These are phyloP conservation scores for Pasiphila rectangulata DNA, from an alignment of 2,888 invertebrate species.

Conservation along the genomic window DNA sequence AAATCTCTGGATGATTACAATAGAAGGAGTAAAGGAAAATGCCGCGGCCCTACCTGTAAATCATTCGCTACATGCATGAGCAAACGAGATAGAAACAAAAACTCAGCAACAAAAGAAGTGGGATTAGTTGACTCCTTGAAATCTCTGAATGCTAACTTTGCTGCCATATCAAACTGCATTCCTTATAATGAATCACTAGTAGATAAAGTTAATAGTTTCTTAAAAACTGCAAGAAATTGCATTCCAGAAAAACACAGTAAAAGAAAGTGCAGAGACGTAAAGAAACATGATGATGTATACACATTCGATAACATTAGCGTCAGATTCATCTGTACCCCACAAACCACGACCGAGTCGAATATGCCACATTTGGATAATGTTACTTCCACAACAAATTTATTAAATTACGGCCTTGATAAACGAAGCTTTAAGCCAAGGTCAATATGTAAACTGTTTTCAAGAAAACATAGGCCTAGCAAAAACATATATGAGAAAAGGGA, in stretches of 20 bases:
- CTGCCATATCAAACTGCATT: slow-evolving; percentile 4
- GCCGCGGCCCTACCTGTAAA: slow-evolving; percentile 56
- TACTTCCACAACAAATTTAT: neutral
- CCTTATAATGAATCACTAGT: slow-evolving; percentile 37
- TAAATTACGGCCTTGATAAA: slow-evolving; percentile 26
- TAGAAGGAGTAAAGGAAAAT: slow-evolving; percentile 61
- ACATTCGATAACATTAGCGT: slow-evolving; percentile 61
- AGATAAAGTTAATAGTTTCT: slow-evolving; percentile 34
- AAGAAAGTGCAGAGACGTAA: slow-evolving; percentile 12
- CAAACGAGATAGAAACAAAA: slow-evolving; percentile 41
- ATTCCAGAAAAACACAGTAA: slow-evolving; percentile 25
- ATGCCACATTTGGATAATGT: neutral
- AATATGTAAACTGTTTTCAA: neutral
- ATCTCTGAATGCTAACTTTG: slow-evolving; percentile 8
- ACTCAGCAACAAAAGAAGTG: neutral
- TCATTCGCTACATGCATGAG: slow-evolving; percentile 50
- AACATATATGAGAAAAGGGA: slow-evolving; percentile 31
- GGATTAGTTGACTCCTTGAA: slow-evolving; percentile 13
- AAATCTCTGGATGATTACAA: slow-evolving; percentile 56
- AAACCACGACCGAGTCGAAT: slow-evolving; percentile 11
- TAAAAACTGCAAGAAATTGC: slow-evolving; percentile 37
- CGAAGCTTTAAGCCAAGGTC: slow-evolving; percentile 29
- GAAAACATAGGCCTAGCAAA: slow-evolving; percentile 15
- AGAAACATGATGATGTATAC: slow-evolving; percentile 43
- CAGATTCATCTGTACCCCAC: slow-evolving; percentile 56